Evolutionary conservation across 1,140 invertebrate genomes (phyloP).

Genomic region (Microvelia longipes): DNA sequence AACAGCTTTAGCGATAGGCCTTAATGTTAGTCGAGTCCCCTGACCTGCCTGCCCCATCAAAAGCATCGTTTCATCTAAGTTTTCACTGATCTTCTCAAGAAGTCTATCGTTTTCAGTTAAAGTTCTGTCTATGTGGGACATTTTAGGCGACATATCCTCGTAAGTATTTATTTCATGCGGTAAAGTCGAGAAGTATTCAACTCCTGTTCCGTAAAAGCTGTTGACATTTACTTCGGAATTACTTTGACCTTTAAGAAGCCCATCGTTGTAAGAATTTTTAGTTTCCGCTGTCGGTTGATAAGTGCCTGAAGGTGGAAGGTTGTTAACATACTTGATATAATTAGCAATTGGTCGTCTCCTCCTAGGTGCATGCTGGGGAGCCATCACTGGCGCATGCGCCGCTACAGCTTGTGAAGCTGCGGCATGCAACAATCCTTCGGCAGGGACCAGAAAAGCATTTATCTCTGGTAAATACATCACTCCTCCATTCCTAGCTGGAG

Average conservation of each 20-base stretch:
- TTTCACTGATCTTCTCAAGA: background rate
- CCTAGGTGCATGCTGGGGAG: background rate
- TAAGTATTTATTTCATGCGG: background rate
- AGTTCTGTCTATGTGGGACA: background rate
- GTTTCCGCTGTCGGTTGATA: background rate
- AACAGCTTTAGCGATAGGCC: slow-evolving; percentile 42
- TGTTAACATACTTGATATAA: slow-evolving; percentile 9
- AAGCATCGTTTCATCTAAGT: background rate
- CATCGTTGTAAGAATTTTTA: background rate
- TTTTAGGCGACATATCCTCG: background rate
- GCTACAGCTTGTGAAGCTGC: background rate
- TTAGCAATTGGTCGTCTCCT: slow-evolving; percentile 9
- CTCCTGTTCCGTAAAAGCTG: background rate
- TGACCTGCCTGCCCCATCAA: slow-evolving; percentile 1
- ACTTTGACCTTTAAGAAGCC: background rate
- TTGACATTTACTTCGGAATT: background rate
- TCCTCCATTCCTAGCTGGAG: background rate
- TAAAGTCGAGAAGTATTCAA: background rate
- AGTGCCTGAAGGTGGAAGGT: background rate
- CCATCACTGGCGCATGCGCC: background rate
- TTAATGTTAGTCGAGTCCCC: slow-evolving; percentile 37
- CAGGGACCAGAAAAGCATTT: slow-evolving; percentile 16
- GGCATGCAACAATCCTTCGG: slow-evolving; percentile 7
- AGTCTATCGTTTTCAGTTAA: background rate
- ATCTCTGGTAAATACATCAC: slow-evolving; percentile 18